Conservation (phyloP, 2,888 invertebrate species). For the Myopa tessellatipennis region DNA sequence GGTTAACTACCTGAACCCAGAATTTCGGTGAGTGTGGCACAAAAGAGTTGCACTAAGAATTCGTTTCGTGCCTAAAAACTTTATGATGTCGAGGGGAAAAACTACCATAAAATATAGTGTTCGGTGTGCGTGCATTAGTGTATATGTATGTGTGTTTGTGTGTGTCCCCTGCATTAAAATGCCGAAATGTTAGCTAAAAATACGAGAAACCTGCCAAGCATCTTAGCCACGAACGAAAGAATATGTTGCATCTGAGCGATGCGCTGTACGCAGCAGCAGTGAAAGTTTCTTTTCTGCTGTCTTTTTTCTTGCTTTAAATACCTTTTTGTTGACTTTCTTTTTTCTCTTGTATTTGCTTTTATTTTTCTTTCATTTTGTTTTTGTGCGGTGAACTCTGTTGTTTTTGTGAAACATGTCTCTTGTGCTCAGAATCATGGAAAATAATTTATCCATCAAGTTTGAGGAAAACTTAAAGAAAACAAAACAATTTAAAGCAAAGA, state of each 20-base stretch:
- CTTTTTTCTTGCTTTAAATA: not conserved
- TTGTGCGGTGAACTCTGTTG: not conserved
- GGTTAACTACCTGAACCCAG: too few species aligned
- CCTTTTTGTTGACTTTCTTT: not conserved
- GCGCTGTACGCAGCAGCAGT: not conserved
- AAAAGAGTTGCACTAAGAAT: not conserved
- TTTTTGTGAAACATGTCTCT: not conserved
- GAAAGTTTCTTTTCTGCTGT: conserved; percentile 18
- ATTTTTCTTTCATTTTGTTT: not conserved
- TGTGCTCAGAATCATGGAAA: not conserved
- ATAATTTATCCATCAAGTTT: conserved; percentile 1
- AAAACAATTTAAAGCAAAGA: not conserved
- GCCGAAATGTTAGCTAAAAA: conserved; percentile 1
- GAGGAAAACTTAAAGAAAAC: not conserved
- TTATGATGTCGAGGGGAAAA: not conserved
- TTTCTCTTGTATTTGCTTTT: conserved; percentile 1
- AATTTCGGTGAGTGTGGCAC: too few species aligned
- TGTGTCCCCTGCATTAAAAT: conserved; percentile 7
- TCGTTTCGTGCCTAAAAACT: not conserved
- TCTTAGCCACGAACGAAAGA: not conserved
- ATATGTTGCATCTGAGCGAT: conserved; percentile 18
- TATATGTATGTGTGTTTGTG: too few species aligned
- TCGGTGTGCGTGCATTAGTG: not conserved
- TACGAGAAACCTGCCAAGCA: not conserved
- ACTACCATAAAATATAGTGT: not conserved